Conservation (phyloP, 2,797 vertebrate genomes). For the Rousettus madagascariensis region DNA sequence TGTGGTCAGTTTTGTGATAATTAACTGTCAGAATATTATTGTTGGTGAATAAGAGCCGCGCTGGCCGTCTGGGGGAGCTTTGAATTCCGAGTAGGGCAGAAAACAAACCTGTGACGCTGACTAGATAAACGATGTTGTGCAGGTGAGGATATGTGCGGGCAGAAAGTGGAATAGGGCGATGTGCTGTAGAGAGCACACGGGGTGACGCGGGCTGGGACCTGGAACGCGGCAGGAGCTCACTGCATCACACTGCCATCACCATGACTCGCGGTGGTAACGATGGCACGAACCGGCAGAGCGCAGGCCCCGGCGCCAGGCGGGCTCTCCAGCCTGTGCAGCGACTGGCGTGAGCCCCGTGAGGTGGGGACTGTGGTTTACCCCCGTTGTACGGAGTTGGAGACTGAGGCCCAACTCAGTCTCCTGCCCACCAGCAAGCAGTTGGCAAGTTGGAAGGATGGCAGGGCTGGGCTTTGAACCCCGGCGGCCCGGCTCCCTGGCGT, state of each 20-base stretch:
- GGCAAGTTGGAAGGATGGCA: not conserved
- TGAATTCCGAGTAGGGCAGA: not conserved
- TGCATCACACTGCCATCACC: accelerated
- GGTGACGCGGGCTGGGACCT: not conserved
- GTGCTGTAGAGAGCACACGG: accelerated
- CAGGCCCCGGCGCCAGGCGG: accelerated
- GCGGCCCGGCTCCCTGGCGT: not conserved
- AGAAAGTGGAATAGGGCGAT: not conserved
- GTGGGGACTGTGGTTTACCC: not conserved
- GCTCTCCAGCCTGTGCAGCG: accelerated
- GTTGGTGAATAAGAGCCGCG: not conserved
- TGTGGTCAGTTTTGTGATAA: accelerated
- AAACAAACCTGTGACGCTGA: not conserved
- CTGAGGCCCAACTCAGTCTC: not conserved
- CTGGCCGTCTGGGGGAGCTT: not conserved
- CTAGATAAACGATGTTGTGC: too few species aligned
- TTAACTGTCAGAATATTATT: accelerated
- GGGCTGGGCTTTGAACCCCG: not conserved
- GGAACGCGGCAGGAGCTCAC: accelerated
- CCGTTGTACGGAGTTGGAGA: not conserved
- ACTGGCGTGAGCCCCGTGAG: accelerated
- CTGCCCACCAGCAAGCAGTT: not conserved
- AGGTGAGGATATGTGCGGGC: not conserved
- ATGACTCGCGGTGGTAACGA: accelerated
- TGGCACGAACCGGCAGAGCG: accelerated